phyloP scores from a whole-genome alignment of 2,113 vertebrate genomes.

The Smithornis capensis region DNA sequence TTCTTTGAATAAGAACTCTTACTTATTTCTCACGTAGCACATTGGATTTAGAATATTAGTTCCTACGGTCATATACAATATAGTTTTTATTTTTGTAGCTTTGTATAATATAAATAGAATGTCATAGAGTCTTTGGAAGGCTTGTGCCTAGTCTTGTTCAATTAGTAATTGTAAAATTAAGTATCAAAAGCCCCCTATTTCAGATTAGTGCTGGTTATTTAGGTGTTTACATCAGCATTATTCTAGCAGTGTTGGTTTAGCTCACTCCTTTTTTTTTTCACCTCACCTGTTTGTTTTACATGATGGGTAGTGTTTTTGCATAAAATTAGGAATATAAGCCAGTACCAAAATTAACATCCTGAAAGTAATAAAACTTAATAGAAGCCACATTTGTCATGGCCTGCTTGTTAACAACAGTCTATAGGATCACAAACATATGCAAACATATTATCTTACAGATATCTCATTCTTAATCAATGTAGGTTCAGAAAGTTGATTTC shows the following conservation, averaged over 20 bases:
- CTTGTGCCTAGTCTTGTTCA: not conserved
- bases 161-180: not conserved
- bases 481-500: not conserved
- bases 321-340: conserved; percentile 8
- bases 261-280: not conserved
- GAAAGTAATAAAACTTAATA: conserved; percentile 11
- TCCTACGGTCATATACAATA: not conserved
- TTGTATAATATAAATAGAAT: not conserved
- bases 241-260: not conserved
- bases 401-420: conserved; percentile 16
- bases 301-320: not conserved
- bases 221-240: not conserved
- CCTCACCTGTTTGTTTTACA: not conserved
- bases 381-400: conserved; percentile 9
- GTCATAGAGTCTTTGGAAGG: not conserved
- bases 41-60: not conserved
- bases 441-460: not conserved
- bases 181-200: not conserved
- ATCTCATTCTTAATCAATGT: not conserved
- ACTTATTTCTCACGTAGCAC: not conserved
- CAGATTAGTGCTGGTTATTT: not conserved
- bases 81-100: not conserved
- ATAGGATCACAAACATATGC: not conserved
- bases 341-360: conserved; percentile 15
- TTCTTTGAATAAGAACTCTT: not conserved